These are phyloP conservation scores for Plodia interpunctella DNA, from an alignment of 1,140 invertebrate species.

Conservation along the genomic window DNA sequence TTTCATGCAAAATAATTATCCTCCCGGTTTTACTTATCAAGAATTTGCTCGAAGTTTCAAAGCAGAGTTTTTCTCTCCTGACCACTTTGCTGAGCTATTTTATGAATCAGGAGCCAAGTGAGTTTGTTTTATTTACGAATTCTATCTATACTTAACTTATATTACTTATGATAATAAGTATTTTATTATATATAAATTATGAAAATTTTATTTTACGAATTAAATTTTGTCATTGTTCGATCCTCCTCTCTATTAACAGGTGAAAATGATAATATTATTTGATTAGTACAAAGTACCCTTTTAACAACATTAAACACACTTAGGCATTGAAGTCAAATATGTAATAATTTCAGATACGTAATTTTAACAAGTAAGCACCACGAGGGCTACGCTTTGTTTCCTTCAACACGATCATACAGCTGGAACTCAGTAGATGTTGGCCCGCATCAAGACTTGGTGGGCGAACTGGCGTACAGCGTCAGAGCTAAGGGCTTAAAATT, in stretches of 20 bases:
- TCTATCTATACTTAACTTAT: too few species aligned
- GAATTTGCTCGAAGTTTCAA: constrained; percentile 90
- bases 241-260: too few species aligned
- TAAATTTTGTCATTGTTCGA: too few species aligned
- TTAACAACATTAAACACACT: too few species aligned
- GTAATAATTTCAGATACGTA: constrained; percentile 86
- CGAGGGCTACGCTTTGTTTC: constrained; percentile 94
- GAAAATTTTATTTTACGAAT: too few species aligned
- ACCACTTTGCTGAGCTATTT: constrained; percentile 87
- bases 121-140: too few species aligned
- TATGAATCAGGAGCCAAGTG: constrained; percentile 87
- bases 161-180: too few species aligned
- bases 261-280: too few species aligned
- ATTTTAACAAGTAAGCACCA: constrained; percentile 96
- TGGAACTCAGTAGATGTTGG: constrained; percentile 95
- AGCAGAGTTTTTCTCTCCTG: constrained; percentile 89
- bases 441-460: constrained; percentile 88
- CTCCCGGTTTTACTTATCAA: constrained; percentile 89
- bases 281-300: too few species aligned
- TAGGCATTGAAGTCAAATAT: too few species aligned
- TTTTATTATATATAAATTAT: too few species aligned
- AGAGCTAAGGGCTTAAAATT: constrained; percentile 84
- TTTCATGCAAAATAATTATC: constrained; percentile 88
- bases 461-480: constrained; percentile 85
- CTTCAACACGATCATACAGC: constrained; percentile 89